Percentiles rank a stretch among this genome's conserved stretches.
Evolutionary conservation across 2,888 invertebrate genomes (phyloP).

Genomic region (Chymomyza fuscimana): DNA sequence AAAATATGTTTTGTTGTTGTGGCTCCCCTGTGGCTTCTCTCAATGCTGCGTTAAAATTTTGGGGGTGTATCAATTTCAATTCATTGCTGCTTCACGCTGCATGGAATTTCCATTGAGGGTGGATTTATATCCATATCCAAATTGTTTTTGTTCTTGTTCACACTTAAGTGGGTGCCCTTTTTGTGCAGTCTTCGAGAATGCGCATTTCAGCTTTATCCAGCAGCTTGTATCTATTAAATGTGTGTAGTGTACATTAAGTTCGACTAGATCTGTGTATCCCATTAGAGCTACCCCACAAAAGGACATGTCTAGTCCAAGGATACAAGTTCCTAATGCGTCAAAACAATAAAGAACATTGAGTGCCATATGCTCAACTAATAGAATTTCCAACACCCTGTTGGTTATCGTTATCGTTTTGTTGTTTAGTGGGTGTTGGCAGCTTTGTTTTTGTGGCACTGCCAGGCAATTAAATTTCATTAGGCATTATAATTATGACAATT

Average conservation of each 20-base stretch:
- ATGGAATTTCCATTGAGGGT: constrained; percentile 52
- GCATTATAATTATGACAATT: neutral
- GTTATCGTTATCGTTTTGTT: neutral
- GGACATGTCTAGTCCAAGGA: neutral
- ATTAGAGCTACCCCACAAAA: neutral
- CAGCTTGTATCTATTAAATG: neutral
- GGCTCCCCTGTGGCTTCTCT: constrained; percentile 63
- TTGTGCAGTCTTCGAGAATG: constrained; percentile 1
- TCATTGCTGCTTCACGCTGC: constrained; percentile 54
- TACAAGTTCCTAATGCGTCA: constrained; percentile 31
- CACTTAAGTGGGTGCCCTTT: constrained; percentile 71
- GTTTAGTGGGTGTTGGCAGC: neutral
- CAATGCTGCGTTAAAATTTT: constrained; percentile 68
- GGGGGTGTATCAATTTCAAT: constrained; percentile 76
- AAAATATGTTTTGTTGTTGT: constrained; percentile 6
- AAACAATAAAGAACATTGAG: constrained; percentile 67
- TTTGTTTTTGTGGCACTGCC: neutral
- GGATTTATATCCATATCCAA: constrained; percentile 54
- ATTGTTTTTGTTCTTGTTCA: constrained; percentile 55
- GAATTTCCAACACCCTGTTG: constrained; percentile 31
- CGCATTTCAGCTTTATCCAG: neutral
- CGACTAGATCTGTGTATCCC: neutral
- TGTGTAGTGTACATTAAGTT: constrained; percentile 1
- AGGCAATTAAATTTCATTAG: neutral
- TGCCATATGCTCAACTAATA: constrained; percentile 64